Evolutionary conservation across 2,888 invertebrate species (phyloP), one percentile per base, ranked within the genome.

Genomic region (Drosophila flavopinicola): DNA sequence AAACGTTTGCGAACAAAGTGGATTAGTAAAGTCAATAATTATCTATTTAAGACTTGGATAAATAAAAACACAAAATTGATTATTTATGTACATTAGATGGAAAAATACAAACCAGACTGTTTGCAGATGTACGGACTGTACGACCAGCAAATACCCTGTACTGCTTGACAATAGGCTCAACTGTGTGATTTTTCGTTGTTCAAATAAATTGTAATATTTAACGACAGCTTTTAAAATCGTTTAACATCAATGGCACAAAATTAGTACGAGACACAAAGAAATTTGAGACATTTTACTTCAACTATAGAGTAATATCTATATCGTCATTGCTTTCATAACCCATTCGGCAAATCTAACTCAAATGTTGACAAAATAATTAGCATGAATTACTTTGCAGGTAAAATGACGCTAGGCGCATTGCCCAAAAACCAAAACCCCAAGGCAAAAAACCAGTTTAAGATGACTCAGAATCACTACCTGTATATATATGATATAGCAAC

Each of bases 331-430:
- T 53, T 64, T 54, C 49, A 35, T 52, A 45, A 51, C 30, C 49
- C 45, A 60, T 64, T 56, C 51, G 38, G 35, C 54, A 51, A 65
- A 58, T 61, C 61, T 53, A 65, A 64, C 35, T 38, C 35, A 60
- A 60, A 61, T 79, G 70, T 85, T 85, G 78, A 79, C 84, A 76
- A 69, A 71, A 80, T 70, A 80, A 85, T 85, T 85, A 84, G 79
- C 79, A 77, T 70, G 70, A 68, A 67, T 75, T 75, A 80, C 75
- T 70, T 76, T 66, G 45, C 42, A 54, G 65, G 39, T 54, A 65
- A 69, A 64, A 56, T 45, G 51, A 58, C 51, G 27, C 37, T 63
- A 33, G 66, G 35, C 49, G 42, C 47, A 51, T 69, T 37, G 24
- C 54, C 20, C 20, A 73, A 71, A 63, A 48, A 58, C 20, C 20